Conservation (phyloP, 2,888 invertebrate genomes). For the Electrophaes corylata region DNA sequence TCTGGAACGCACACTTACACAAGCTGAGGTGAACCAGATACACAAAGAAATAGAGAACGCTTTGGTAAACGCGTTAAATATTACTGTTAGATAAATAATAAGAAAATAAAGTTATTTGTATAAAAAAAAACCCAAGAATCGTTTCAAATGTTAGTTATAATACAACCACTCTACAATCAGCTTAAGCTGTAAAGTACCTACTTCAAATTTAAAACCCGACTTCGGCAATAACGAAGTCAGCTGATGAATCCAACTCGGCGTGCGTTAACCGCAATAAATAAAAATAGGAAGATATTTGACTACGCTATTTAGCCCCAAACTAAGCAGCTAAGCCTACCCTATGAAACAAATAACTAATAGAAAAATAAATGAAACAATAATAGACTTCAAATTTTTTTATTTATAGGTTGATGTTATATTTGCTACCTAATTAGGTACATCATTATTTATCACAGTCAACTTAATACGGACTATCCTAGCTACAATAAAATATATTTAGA, state of each 20-base stretch:
- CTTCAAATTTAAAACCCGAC: too few relatives aligned
- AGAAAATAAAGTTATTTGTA: background rate
- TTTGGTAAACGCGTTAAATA: conserved; percentile 65
- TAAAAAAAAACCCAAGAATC: background rate
- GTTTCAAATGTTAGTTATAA: too few relatives aligned
- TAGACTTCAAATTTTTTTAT: conserved; percentile 7
- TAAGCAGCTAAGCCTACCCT: too few relatives aligned
- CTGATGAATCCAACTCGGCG: too few relatives aligned
- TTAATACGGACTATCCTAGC: background rate
- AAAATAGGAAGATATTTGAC: too few relatives aligned
- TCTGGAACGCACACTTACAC: conserved; percentile 94
- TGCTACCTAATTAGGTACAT: background rate
- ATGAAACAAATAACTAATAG: background rate
- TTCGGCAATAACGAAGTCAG: too few relatives aligned
- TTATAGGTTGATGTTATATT: background rate
- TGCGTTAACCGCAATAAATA: too few relatives aligned
- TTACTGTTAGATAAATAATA: conserved; percentile 65
- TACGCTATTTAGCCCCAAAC: too few relatives aligned
- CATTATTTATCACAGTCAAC: conserved; percentile 7
- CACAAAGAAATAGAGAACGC: conserved; percentile 89
- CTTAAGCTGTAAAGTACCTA: too few relatives aligned
- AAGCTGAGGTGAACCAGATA: conserved; percentile 93
- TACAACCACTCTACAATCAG: too few relatives aligned
- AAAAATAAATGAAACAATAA: conserved; percentile 6
- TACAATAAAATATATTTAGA: too few relatives aligned